These are phyloP conservation scores for Exaiptasia diaphana DNA, from an alignment of 64 coral and sea anemone species.

Conservation along the genomic window DNA sequence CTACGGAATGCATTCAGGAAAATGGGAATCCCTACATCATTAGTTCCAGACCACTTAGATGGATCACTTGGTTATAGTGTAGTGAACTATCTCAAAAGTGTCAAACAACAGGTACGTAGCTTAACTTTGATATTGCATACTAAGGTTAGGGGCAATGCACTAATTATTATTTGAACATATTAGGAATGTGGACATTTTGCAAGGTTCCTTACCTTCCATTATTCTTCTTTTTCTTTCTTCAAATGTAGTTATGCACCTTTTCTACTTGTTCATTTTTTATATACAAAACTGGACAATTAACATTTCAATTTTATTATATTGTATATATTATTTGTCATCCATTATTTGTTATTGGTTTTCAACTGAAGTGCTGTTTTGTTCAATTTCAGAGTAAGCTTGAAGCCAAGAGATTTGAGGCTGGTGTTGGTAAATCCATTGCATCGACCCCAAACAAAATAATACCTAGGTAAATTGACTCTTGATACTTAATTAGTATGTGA, in stretches of 20 bases:
- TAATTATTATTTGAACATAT: too few relatives aligned
- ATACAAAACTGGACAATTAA: too few relatives aligned
- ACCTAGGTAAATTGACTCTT: slow-evolving; percentile 73
- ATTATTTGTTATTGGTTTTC: too few relatives aligned
- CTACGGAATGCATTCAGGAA: slow-evolving; percentile 91
- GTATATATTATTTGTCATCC: too few relatives aligned
- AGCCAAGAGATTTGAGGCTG: slow-evolving; percentile 68
- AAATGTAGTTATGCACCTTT: neutral
- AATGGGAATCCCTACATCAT: slow-evolving; percentile 83
- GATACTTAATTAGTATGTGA: too few relatives aligned
- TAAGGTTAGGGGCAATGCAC: too few relatives aligned
- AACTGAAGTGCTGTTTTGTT: neutral
- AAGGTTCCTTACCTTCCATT: too few relatives aligned
- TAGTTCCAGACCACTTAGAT: slow-evolving; percentile 90
- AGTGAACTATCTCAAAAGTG: slow-evolving; percentile 89
- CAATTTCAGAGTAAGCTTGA: slow-evolving; percentile 85
- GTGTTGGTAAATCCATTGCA: slow-evolving; percentile 72
- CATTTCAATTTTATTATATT: too few relatives aligned
- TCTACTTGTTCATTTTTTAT: too few relatives aligned
- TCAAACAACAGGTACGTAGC: slow-evolving; percentile 93
- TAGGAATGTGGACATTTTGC: too few relatives aligned
- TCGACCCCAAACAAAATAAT: slow-evolving; percentile 50
- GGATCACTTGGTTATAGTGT: slow-evolving; percentile 73
- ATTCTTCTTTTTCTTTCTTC: too few relatives aligned
- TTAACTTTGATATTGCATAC: too few relatives aligned